Percentiles rank a stretch among this genome's conserved stretches.
These are phyloP conservation scores for Brachionus koreanus DNA, from an alignment of 1,140 invertebrate genomes.

Conservation along the genomic window DNA sequence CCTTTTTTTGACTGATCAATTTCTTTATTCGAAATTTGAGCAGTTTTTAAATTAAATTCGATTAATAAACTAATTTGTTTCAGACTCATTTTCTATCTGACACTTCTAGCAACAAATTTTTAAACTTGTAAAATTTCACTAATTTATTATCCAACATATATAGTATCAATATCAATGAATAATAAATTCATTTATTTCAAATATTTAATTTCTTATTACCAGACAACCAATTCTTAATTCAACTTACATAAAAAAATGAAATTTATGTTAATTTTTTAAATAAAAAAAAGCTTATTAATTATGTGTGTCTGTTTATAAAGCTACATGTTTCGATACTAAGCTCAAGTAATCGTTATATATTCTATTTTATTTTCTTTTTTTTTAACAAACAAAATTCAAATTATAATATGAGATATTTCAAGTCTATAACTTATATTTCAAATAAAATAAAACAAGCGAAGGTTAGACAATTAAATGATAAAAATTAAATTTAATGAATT, in stretches of 20 bases:
- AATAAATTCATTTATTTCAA: not conserved
- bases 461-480: not conserved
- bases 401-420: not conserved
- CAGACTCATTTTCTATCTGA: too few species aligned
- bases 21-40: too few species aligned
- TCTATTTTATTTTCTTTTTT: not conserved
- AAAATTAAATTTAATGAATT: too few species aligned
- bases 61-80: too few species aligned
- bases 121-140: not conserved
- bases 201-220: not conserved
- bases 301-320: not conserved
- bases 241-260: not conserved
- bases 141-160: not conserved
- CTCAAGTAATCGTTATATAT: not conserved
- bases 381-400: not conserved
- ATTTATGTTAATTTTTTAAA: not conserved
- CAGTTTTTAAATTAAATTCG: too few species aligned
- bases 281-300: not conserved
- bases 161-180: not conserved
- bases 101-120: not conserved
- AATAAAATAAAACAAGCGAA: not conserved
- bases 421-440: not conserved
- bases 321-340: not conserved
- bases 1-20: too few species aligned
- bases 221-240: not conserved